Evolutionary conservation across 2,113 vertebrate species (phyloP), one percentile per base, ranked within the genome.

Genomic region (Aythya baeri): DNA sequence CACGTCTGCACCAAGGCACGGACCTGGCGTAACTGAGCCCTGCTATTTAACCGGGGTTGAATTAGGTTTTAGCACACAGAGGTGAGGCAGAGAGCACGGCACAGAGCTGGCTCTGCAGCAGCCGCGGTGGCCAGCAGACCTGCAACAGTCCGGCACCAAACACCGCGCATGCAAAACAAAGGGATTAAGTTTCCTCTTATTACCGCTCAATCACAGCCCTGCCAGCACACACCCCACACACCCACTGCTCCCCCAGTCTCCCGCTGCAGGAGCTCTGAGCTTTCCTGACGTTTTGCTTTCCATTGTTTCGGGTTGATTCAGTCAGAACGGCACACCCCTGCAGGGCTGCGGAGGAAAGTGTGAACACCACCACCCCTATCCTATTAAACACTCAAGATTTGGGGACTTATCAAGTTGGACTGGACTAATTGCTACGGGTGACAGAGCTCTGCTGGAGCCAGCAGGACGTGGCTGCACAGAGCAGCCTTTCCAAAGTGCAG

Each of bases 271-370:
- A 46, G 50, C n/a, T 36, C 44, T 29, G 7, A 34, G 20, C 80
- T 87, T 66, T 71, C 83, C 57, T 58, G 44, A 11, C 58, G 38
- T 43, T 27, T 34, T 11, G 34, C 31, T 63, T 84, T 86, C 86
- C 75, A 75, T 75, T 82, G 91, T 96, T 97, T 91, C 68, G 7
- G n/a, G 66, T 78, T 62, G 88, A 34, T 31, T 87, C 83, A 22
- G 65, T 86, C 88, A 86, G 94, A 86, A 94, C 93, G 91, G 94
- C 17, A 93, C 32, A n/a, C 83, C 95, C 92, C 91, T 79, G 94
- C 38, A 25, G 32, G 89, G 78, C 74, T 94, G 96, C 78, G 63
- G 81, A 88, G 92, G 86, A 83, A 94, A 96, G 86, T 79, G 88
- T 22, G 88, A 80, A 65, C 79, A 95, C 74, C 82, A 88, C 34